Percentiles rank a stretch among this genome's conserved stretches.
Conservation (phyloP, 2,113 vertebrate genomes). For the Equus przewalskii region DNA sequence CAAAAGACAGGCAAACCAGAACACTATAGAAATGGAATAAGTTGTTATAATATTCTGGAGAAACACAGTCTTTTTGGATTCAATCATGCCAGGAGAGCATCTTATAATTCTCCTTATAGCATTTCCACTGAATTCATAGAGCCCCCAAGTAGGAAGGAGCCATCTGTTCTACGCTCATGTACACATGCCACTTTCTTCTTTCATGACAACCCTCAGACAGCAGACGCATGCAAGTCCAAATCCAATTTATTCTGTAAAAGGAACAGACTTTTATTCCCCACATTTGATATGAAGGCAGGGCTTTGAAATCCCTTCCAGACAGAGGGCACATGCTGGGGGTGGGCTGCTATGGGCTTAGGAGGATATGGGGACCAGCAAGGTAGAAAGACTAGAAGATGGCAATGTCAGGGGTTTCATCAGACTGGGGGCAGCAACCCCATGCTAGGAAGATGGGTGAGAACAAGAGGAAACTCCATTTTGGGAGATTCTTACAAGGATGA, state of each 20-base stretch:
- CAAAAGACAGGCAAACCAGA: slow-evolving; percentile 35
- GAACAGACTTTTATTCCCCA: not conserved
- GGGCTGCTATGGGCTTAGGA: not conserved
- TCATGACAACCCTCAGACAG: slow-evolving; percentile 43
- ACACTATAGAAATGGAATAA: slow-evolving; percentile 43
- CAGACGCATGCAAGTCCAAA: slow-evolving; percentile 41
- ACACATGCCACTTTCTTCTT: slow-evolving; percentile 25
- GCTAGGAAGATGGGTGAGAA: not conserved
- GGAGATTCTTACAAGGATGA: not conserved
- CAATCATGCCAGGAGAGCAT: slow-evolving; percentile 2
- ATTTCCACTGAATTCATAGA: slow-evolving; percentile 25
- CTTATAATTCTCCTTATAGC: not conserved
- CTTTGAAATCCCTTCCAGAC: slow-evolving; percentile 49
- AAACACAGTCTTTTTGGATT: not conserved
- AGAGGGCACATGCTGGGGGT: no score
- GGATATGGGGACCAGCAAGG: not conserved
- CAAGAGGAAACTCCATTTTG: not conserved
- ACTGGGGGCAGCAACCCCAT: not conserved
- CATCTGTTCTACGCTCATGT: not conserved
- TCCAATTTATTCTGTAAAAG: slow-evolving; percentile 64
- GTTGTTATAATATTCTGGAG: not conserved
- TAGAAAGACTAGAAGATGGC: not conserved
- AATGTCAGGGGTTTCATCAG: not conserved
- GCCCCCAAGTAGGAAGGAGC: not conserved
- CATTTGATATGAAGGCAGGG: not conserved